Evolutionary conservation across 2,888 invertebrate genomes (phyloP), one percentile per base, ranked within the genome.

Genomic region (Plagodis dolabraria): DNA sequence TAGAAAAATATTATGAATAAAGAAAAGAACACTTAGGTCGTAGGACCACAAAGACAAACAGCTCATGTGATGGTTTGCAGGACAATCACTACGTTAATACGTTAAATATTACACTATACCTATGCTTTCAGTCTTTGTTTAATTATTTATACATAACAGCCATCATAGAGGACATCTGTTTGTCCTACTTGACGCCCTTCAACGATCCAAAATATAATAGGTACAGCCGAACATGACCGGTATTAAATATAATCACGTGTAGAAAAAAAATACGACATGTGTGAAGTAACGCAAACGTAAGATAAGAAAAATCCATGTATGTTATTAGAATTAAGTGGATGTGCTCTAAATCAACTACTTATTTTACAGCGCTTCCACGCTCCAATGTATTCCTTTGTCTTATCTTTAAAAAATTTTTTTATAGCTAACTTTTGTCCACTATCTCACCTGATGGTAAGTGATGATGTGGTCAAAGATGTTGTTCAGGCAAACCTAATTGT

Each of bases 121-220:
- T 91, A 91, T 85, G 79, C 90, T 85, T 68, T 92, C 92, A 92
- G 92, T 92, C 92, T 92, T 92, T 86, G 81, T 89, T 89, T 88
- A 85, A 85, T 89, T 89, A 89, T 87, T 86, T 69, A 69, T 73
- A 79, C 65, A 82, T 85, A 84, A 87, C 89, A 87, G 87, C 85
- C 85, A 85, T 80, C 79, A 79, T 79, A 80, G 78, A 80, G 83
- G 80, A 80, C 75, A 75, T 74, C 75, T 9, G 38, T 43, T 9
- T 11, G 80, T 77, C 79, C 79, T 77, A 77, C 71, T 69, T 69
- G 71, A 74, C 75, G 77, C 75, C 75, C 83, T 78, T 73, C 79
- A 74, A 80, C 82, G 82, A 83, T 22, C 78, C 79, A 78, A 75
- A 74, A 74, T 73, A 74, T 72, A 47, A 77, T 73, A 72, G 5